Evolutionary conservation across 1,140 invertebrate genomes (phyloP).

Genomic region (Penaeus indicus): DNA sequence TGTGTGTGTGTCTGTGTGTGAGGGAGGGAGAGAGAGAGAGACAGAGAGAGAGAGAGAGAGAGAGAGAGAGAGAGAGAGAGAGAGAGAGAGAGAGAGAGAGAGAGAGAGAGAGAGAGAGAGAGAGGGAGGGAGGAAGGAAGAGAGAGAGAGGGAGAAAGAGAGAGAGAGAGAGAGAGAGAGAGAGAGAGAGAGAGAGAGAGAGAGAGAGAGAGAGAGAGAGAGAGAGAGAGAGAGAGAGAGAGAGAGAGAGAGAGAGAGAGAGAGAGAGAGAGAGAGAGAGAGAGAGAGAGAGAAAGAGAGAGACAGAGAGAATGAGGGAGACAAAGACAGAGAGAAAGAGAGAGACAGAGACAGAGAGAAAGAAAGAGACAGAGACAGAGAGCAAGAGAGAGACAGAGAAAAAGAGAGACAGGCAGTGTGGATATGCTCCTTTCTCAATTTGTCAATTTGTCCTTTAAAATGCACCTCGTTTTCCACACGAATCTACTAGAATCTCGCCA

Average conservation of each 20-base stretch:
- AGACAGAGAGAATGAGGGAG: not conserved
- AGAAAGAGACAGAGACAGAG: not conserved
- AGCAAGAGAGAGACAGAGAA: not conserved
- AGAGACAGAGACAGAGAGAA: no score
- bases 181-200: not conserved
- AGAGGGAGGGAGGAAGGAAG: no score
- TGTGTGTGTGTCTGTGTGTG: no score
- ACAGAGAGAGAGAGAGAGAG: not conserved
- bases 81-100: no score
- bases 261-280: not conserved
- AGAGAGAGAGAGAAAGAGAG: not conserved
- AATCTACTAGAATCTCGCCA: no score
- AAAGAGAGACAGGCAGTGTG: not conserved
- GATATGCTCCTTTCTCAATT: not conserved
- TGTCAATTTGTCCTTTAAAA: no score
- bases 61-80: not conserved
- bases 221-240: no score
- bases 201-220: no score
- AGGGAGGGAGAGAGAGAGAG: not conserved
- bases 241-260: not conserved
- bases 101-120: no score
- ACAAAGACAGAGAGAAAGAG: no score
- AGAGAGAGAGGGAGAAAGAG: no score
- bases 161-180: not conserved
- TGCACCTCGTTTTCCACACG: no score